Evolutionary conservation across 2,888 invertebrate species (phyloP), one percentile per base, ranked within the genome.

Genomic region (Tenthredo livida): DNA sequence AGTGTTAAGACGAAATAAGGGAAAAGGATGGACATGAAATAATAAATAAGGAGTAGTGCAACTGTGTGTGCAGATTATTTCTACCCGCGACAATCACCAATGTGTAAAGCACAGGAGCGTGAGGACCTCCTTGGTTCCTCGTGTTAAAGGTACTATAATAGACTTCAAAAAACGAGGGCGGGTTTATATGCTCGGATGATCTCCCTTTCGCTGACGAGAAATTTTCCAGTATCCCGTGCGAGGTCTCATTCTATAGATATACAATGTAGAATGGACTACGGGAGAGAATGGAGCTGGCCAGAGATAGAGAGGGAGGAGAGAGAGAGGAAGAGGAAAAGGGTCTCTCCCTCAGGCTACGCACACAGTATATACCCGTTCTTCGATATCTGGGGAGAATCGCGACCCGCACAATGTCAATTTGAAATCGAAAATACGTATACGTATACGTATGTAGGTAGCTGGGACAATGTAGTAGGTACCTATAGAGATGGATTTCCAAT

Each of bases 11-110:
- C 33, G 17, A 54, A 17, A 7, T 54, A 17, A 54, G 54, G 54
- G 54, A 54, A 6, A 17, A 54, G 6, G n/a, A 1, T 54, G n/a
- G 1, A n/a, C 6, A n/a, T n/a, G n/a, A 54, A 54, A 54, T 54
- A 54, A 54, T 54, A 54, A 54, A 54, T 54, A 54, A n/a, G n/a
- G n/a, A 54, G 54, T 54, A 54, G 54, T 54, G n/a, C n/a, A 54
- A n/a, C 50, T n/a, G n/a, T n/a, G n/a, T n/a, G n/a, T 7, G 7
- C 54, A 7, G n/a, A 54, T 54, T 54, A 54, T 54, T 54, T 54
- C n/a, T n/a, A 54, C 17, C 54, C 54, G 54, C 54, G 54, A 54
- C 54, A 54, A 54, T 54, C 54, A 7, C 17, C 54, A 7, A 54
- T n/a, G 54, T n/a, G 7, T 54, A n/a, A 54, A n/a, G n/a, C 54